A percentile compares a stretch with the other conserved stretches of the same genome.
These are phyloP conservation scores for Caenorhabditis sp. DNA, from an alignment of 2,888 invertebrate species.

Conservation along the genomic window DNA sequence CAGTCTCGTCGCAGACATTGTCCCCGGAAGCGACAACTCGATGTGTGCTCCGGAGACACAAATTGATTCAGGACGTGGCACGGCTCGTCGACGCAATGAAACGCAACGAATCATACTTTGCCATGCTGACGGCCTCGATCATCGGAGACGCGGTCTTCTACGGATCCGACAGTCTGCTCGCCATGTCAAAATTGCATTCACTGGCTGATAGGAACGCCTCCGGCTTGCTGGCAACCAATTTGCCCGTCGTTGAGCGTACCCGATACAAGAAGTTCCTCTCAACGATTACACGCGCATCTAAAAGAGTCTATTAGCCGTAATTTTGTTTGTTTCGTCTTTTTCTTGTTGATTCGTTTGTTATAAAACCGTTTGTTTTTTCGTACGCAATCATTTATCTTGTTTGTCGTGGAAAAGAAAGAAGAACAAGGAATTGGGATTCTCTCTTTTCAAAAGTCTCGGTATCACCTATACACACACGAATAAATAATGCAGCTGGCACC, in stretches of 20 bases:
- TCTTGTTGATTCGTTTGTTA: conserved; percentile 6
- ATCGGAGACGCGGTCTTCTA: conserved; percentile 51
- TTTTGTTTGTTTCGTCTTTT: conserved; percentile 17
- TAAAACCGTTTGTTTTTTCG: too few relatives aligned
- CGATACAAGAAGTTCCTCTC: conserved; percentile 51
- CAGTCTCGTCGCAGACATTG: conserved; percentile 16
- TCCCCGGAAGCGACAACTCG: conserved; percentile 3
- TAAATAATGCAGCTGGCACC: conserved; percentile 53
- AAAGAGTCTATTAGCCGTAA: conserved; percentile 30
- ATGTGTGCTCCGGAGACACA: conserved; percentile 37
- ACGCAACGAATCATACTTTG: conserved; percentile 41
- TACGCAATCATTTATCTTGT: conserved; percentile 18
- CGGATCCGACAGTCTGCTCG: conserved; percentile 35
- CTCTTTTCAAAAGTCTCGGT: conserved; percentile 28
- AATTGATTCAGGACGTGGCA: conserved; percentile 41
- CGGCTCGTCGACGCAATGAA: conserved; percentile 48
- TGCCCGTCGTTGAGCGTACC: conserved; percentile 48
- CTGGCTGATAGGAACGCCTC: conserved; percentile 50
- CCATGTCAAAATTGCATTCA: conserved; percentile 44
- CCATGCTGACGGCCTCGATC: conserved; percentile 50
- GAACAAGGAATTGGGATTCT: conserved; percentile 1
- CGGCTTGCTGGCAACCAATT: conserved; percentile 43
- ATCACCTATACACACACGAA: conserved; percentile 38
- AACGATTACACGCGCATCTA: conserved; percentile 45
- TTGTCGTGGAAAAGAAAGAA: conserved; percentile 9